A percentile compares a stretch with the other conserved stretches of the same genome.
These are phyloP conservation scores for Amiota communis DNA, from an alignment of 2,888 invertebrate genomes.

Conservation along the genomic window DNA sequence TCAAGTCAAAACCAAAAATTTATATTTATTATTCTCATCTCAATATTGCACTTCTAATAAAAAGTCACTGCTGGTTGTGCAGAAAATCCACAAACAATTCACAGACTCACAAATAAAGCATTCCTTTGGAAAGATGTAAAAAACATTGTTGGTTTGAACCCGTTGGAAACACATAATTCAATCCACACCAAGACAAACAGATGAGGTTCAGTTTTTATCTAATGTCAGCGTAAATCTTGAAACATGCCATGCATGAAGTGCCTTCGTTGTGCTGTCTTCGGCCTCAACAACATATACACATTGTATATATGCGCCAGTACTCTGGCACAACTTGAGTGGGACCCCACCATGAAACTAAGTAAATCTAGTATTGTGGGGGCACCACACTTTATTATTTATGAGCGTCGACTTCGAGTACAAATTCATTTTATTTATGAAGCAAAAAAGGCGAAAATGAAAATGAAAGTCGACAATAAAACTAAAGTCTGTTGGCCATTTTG, in stretches of 20 bases:
- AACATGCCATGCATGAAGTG: conserved; percentile 61
- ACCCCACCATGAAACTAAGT: too few relatives aligned
- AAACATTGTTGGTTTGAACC: too few relatives aligned
- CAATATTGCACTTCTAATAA: too few relatives aligned
- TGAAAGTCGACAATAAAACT: conserved; percentile 24
- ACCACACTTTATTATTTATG: conserved; percentile 63
- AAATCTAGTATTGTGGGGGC: too few relatives aligned
- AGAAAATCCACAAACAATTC: too few relatives aligned
- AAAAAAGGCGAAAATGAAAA: conserved; percentile 41
- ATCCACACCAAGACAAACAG: conserved; percentile 47
- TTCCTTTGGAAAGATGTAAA: too few relatives aligned
- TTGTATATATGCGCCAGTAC: too few relatives aligned
- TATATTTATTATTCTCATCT: too few relatives aligned
- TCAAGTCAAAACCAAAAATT: too few relatives aligned
- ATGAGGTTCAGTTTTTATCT: conserved; percentile 49
- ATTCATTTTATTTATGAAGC: conserved; percentile 63
- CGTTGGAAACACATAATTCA: conserved; percentile 54
- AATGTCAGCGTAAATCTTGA: conserved; percentile 65
- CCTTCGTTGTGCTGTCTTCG: conserved; percentile 20
- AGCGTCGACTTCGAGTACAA: conserved; percentile 59
- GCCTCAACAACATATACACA: background rate
- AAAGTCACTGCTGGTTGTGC: too few relatives aligned
- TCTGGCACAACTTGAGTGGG: too few relatives aligned
- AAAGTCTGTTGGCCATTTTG: conserved; percentile 25
- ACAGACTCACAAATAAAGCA: too few relatives aligned